Base-by-base conservation (phyloP, 2,113 vertebrate genomes). In the Rhinoderma darwinii region DNA sequence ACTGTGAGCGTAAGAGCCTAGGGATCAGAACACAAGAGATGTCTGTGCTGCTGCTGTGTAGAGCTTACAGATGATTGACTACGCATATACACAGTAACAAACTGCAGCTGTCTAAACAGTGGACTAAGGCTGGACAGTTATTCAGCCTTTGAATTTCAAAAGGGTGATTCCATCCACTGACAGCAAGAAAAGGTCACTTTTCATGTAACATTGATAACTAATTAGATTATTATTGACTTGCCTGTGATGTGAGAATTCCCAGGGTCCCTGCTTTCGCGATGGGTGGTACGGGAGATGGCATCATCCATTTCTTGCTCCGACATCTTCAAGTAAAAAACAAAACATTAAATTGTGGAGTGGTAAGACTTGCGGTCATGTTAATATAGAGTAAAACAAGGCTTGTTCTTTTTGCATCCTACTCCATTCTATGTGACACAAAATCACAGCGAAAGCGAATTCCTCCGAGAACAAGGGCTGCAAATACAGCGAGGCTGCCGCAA, bases 271-370 rank as follows among this genome's bases (percentile, higher is more conserved):
- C 91, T 96, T 54, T 97, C 96, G 87, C 95, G 94, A 50, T 96
- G 96, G 43, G 96, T 97, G 68, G 96, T 96, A 85, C 95, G 96
- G 35, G 96, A 90, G 0, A 99, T 99, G 3, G 95, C 94, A 81
- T 97, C 96, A 90, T 99, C 97, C 98, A 99, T 99, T 92, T 99
- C 97, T 91, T 97, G 97, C 88, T 99, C 98, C 0, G 98, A 99
- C 88, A 99, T 95, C 98, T 99, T 74, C 8, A 81, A 30, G 10
- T 39, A 81, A 8, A 54, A 75, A 43, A 30, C 27, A 43, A 63
- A 41, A 61, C 8, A 50, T 41, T 1, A 82, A 61, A 27, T 89
- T 80, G 84, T 91, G 88, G 88, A 17, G 20, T 4, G 11, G 50
- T 27, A 73, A 39, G 22, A 7, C 73, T 41, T 5, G 10, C 25